A percentile compares a stretch with the other conserved stretches of the same genome.
Conservation (phyloP, 2,888 invertebrate genomes). For the Lithophane socia region DNA sequence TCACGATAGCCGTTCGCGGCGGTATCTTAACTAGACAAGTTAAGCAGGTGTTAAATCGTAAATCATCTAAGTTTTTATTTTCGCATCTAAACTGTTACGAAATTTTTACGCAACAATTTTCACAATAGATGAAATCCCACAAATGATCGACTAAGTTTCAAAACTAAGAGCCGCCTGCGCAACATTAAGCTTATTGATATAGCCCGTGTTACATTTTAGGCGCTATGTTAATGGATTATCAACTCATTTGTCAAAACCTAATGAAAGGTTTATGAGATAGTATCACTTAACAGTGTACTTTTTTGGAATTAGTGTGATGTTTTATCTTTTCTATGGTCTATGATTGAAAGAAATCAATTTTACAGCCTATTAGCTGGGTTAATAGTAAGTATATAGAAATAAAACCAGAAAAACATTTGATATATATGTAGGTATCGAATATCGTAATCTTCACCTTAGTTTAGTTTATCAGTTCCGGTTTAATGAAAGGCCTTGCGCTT, state of each 20-base stretch:
- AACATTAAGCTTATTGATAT: conserved; percentile 38
- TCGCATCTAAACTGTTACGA: conserved; percentile 27
- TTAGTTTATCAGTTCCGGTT: not conserved
- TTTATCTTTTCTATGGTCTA: conserved; percentile 1
- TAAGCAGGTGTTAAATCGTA: conserved; percentile 65
- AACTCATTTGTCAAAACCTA: conserved; percentile 38
- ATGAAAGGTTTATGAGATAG: conserved; percentile 36
- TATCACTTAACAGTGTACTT: conserved; percentile 21
- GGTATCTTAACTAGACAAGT: conserved; percentile 62
- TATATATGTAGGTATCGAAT: not conserved
- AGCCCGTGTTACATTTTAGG: conserved; percentile 34
- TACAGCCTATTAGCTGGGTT: not conserved
- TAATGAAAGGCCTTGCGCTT: conserved; percentile 8
- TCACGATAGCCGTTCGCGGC: conserved; percentile 37
- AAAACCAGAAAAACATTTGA: not conserved
- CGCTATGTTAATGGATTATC: conserved; percentile 37
- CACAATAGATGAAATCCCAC: conserved; percentile 41
- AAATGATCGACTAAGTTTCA: conserved; percentile 38
- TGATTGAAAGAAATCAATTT: conserved; percentile 23
- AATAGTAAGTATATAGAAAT: not conserved
- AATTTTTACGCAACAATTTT: conserved; percentile 40
- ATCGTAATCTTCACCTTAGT: not conserved
- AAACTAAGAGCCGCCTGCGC: conserved; percentile 45
- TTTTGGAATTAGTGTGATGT: conserved; percentile 27
- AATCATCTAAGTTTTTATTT: conserved; percentile 55